A percentile compares a stretch with the other conserved stretches of the same genome.
phyloP scores from a whole-genome alignment of 2,888 invertebrate species.

The Gisinianus flammeolus region DNA sequence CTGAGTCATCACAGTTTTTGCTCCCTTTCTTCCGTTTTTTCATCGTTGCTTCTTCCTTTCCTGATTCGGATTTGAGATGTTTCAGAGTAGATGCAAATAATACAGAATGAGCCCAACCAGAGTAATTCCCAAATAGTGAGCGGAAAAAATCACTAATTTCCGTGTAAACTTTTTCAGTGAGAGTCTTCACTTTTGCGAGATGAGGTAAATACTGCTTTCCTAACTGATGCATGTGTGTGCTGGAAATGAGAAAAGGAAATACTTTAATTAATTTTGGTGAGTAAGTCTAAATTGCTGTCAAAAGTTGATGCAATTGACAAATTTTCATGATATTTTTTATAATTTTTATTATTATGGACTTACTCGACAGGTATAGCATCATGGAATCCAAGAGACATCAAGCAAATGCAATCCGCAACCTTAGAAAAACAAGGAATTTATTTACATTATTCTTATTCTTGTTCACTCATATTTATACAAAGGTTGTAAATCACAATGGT shows the following conservation, averaged over 20 bases:
- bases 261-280: too few relatives aligned
- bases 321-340: not conserved
- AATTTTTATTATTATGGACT: not conserved
- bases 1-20: slow-evolving; percentile 26
- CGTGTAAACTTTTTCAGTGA: slow-evolving; percentile 82
- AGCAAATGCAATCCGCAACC: slow-evolving; percentile 96
- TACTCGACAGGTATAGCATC: slow-evolving; percentile 56
- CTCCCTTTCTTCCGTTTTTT: slow-evolving; percentile 16
- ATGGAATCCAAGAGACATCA: slow-evolving; percentile 92
- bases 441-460: too few relatives aligned
- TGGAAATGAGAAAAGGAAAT: too few relatives aligned
- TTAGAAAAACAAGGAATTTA: too few relatives aligned
- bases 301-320: too few relatives aligned
- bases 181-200: slow-evolving; percentile 73
- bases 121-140: slow-evolving; percentile 79
- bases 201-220: slow-evolving; percentile 82
- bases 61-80: slow-evolving; percentile 42
- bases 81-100: slow-evolving; percentile 52
- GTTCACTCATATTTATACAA: too few relatives aligned
- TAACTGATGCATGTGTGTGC: slow-evolving; percentile 94
- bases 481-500: too few relatives aligned
- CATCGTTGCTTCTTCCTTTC: not conserved
- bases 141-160: slow-evolving; percentile 85
- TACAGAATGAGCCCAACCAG: slow-evolving; percentile 93
- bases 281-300: too few relatives aligned